Base-by-base conservation (phyloP, 1,140 invertebrate species). In the Portunus trituberculatus region DNA sequence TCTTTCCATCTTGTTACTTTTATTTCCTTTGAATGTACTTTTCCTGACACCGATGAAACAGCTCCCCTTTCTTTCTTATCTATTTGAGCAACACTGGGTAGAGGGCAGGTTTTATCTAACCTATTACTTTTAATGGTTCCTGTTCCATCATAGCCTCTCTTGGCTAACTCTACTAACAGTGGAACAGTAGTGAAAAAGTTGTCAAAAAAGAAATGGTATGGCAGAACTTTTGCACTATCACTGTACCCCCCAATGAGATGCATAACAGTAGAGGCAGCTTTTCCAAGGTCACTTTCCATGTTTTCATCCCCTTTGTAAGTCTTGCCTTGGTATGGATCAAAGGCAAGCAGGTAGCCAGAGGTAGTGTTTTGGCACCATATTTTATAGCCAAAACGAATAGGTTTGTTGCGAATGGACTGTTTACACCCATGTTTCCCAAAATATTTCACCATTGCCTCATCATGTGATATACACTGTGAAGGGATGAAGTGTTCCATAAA, bases 171-270 rank as follows among this genome's bases (percentile, higher is more conserved):
- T 6, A 86, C 48, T 84, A 95, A 87, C 89, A n/a, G n/a, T n/a
- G n/a, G n/a, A n/a, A n/a, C n/a, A n/a, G n/a, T n/a, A n/a, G n/a
- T n/a, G n/a, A n/a, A n/a, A n/a, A n/a, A 91, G 76, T 59, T 95
- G 86, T 95, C 45, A 93, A 95, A 95, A 59, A 95, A 94, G 52
- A 95, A 59, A 94, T 93, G 86, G 59, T 94, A 93, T 83, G 93
- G 93, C 4, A 94, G 46, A 93, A 32, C 31, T 94, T 94, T 67
- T 29, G 10, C 25, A 91, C n/a, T 7, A 14, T 93, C 92, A 93
- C 86, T 59, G 92, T 93, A 93, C 14, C 59, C 32, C 39, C 28
- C 86, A 84, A 93, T 48, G 59, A 93, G 92, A 87, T 93, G 48
- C 28, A 93, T 45, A 86, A 93, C 67, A 86, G 92, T 93, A 86